These are phyloP conservation scores for Leptobrachium leishanense DNA, from an alignment of 2,113 vertebrate genomes.

Conservation along the genomic window DNA sequence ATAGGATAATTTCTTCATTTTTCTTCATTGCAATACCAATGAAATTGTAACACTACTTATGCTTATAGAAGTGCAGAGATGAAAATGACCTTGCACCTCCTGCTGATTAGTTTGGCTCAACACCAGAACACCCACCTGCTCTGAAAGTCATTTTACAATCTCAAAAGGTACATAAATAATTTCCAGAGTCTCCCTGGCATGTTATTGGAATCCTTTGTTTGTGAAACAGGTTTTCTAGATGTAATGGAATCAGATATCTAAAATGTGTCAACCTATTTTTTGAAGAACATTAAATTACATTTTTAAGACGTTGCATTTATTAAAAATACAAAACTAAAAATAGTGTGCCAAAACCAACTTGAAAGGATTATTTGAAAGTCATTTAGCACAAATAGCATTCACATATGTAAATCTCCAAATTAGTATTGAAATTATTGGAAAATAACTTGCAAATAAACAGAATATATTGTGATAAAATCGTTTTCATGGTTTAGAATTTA, in stretches of 20 bases:
- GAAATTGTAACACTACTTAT: constrained; percentile 41
- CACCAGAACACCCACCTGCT: constrained; percentile 47
- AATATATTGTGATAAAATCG: too few relatives aligned
- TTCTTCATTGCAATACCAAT: constrained; percentile 20
- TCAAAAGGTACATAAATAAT: constrained; percentile 46
- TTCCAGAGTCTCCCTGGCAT: constrained; percentile 31
- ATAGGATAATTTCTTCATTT: constrained; percentile 43
- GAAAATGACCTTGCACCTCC: constrained; percentile 48
- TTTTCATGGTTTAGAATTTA: too few relatives aligned
- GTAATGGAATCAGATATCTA: constrained; percentile 37
- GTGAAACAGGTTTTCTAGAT: constrained; percentile 18
- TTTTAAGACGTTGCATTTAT: too few relatives aligned
- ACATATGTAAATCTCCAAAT: too few relatives aligned
- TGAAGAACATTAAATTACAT: constrained; percentile 35
- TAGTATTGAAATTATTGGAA: too few relatives aligned
- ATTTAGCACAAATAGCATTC: too few relatives aligned
- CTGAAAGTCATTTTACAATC: constrained; percentile 49
- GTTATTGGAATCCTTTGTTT: constrained; percentile 43
- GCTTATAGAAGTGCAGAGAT: constrained; percentile 47
- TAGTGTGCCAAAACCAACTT: too few relatives aligned
- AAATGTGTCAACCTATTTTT: constrained; percentile 33
- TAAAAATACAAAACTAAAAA: too few relatives aligned
- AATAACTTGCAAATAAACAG: too few relatives aligned
- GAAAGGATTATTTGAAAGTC: too few relatives aligned
- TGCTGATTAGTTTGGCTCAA: constrained; percentile 45